Percentiles rank a stretch among this genome's conserved stretches.
phyloP scores from a whole-genome alignment of 2,113 vertebrate species.

The Paramisgurnus dabryanus region DNA sequence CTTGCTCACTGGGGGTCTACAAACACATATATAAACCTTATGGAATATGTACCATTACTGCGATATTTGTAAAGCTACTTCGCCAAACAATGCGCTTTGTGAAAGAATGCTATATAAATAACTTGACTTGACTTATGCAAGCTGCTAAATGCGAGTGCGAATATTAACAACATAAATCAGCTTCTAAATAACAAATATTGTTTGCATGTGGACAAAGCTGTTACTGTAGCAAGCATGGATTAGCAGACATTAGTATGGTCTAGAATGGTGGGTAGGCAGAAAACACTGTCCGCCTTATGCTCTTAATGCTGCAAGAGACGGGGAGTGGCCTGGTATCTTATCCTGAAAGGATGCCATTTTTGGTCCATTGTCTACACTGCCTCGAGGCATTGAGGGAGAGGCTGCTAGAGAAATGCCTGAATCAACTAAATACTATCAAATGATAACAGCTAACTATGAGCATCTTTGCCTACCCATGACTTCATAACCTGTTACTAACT shows the following conservation, averaged over 20 bases:
- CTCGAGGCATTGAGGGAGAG: slow-evolving; percentile 41
- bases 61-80: too few species aligned
- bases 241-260: slow-evolving; percentile 7
- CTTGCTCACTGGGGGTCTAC: too few species aligned
- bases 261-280: slow-evolving; percentile 3
- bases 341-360: slow-evolving; percentile 35
- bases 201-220: neutral
- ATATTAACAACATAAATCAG: neutral
- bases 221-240: slow-evolving; percentile 13
- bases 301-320: slow-evolving; percentile 34
- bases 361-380: slow-evolving; percentile 50
- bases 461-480: slow-evolving; percentile 34
- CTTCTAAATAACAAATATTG: neutral
- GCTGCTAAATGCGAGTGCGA: neutral
- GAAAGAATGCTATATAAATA: too few species aligned
- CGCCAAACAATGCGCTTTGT: too few species aligned
- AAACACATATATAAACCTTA: too few species aligned
- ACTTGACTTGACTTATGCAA: neutral
- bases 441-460: slow-evolving; percentile 39
- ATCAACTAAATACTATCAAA: slow-evolving; percentile 37
- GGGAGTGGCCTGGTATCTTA: slow-evolving; percentile 43
- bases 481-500: neutral
- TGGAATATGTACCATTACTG: too few species aligned
- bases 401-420: slow-evolving; percentile 36
- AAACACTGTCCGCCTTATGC: slow-evolving; percentile 30